Base-by-base conservation (phyloP, 2,888 invertebrate species). In the Polymixis lichenea region DNA sequence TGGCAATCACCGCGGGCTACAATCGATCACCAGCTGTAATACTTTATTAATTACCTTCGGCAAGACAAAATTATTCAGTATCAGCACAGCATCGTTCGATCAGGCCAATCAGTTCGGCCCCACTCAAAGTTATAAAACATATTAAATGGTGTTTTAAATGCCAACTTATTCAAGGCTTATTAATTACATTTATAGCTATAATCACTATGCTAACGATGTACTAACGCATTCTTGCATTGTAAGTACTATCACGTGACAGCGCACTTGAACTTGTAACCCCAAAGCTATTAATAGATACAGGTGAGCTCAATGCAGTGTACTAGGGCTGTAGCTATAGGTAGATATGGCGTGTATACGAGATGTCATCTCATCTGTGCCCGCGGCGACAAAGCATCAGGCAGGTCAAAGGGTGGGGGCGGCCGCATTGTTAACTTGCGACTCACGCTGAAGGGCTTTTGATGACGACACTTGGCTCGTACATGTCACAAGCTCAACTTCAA, bases 341-440 rank as follows among this genome's bases (percentile, higher is more conserved):
- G 77, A 75, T 58, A 71, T 60, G 72, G 80, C 88, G 87, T 88
- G 90, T 91, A 91, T 90, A 92, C 87, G 89, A 92, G 92, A 92
- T 91, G 93, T 92, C 94, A 93, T 94, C 93, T 93, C 93, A 91
- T 93, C 93, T 93, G 92, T 89, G 92, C 94, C 90, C 91, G 90
- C 86, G 90, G 93, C 93, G 93, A 95, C 95, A 95, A 95, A 95
- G 95, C 93, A 92, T 91, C 91, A 91, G 91, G 92, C 95, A 91
- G 96, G 95, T 95, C 96, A 95, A 93, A 95, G 95, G 93, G 95
- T 92, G 92, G 92, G 93, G 88, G 90, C 87, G 89, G 91, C 91
- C 91, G 93, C 95, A 95, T 96, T 96, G 96, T 96, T 96, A 96
- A 93, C 95, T 93, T 92, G 92, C 94, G 94, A 94, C 93, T 93